These are phyloP conservation scores for Heterocephalus glaber DNA, from an alignment of 2,113 vertebrate genomes.

Conservation along the genomic window DNA sequence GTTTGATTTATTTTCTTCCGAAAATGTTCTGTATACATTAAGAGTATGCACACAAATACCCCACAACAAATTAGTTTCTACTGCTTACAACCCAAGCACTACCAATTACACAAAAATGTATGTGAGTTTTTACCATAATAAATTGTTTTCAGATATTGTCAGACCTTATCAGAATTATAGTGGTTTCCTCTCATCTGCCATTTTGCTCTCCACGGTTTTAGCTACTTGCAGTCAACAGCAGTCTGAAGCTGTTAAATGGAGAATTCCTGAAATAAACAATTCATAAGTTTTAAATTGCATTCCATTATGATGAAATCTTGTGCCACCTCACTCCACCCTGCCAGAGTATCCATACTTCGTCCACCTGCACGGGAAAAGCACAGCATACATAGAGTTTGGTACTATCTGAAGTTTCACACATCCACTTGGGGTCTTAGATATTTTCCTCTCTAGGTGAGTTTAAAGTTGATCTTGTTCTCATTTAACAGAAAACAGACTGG, in stretches of 20 bases:
- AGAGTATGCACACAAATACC: background rate
- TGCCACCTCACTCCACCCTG: background rate
- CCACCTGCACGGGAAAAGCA: background rate
- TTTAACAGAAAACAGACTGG: conserved; percentile 25
- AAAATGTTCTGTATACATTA: background rate
- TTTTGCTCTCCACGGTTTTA: background rate
- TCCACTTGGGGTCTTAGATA: background rate
- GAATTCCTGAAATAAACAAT: background rate
- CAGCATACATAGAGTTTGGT: background rate
- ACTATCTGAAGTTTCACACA: background rate
- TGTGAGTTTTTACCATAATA: background rate
- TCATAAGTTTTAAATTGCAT: background rate
- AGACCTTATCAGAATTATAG: background rate
- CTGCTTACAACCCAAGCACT: background rate
- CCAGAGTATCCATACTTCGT: background rate
- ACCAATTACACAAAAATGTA: background rate
- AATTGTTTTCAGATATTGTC: background rate
- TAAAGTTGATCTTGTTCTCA: background rate
- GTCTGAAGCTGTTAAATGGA: background rate
- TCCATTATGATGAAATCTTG: background rate
- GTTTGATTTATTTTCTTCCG: background rate
- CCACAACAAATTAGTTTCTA: background rate
- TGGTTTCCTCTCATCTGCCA: background rate
- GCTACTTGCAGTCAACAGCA: background rate
- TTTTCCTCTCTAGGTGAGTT: background rate